These are phyloP conservation scores for Choristoneura fumiferana DNA, from an alignment of 1,140 invertebrate genomes.

Conservation along the genomic window DNA sequence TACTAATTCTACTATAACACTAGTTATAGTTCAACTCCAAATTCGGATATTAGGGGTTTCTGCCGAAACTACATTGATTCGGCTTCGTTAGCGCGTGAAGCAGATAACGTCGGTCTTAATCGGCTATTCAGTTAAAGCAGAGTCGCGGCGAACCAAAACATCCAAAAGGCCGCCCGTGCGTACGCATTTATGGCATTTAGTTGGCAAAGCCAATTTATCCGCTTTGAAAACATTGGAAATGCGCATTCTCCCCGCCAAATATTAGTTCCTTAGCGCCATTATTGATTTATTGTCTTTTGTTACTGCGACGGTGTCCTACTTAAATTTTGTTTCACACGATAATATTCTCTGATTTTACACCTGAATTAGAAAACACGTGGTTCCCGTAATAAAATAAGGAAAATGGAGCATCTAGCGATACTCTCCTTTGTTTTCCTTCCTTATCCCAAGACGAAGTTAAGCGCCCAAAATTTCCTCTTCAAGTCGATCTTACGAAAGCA, in stretches of 20 bases:
- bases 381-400: not conserved
- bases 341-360: no score
- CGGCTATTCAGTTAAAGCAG: slow-evolving; percentile 5
- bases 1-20: no score
- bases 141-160: not conserved
- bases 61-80: slow-evolving; percentile 14
- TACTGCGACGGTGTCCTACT: no score
- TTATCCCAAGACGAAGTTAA: slow-evolving; percentile 5
- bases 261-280: not conserved
- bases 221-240: not conserved
- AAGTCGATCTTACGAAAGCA: slow-evolving; percentile 2
- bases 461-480: slow-evolving; percentile 5
- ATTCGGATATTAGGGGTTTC: not conserved
- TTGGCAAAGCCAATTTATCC: not conserved
- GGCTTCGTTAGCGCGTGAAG: slow-evolving; percentile 15
- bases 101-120: slow-evolving; percentile 6
- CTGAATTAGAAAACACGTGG: no score
- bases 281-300: not conserved
- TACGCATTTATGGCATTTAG: not conserved
- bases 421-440: not conserved
- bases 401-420: not conserved
- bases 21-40: slow-evolving; percentile 1
- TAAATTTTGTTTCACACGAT: no score
- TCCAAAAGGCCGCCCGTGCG: not conserved
- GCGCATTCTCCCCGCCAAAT: not conserved